Base-by-base conservation (phyloP, 2,888 invertebrate species). In the Brassicogethes aeneus region DNA sequence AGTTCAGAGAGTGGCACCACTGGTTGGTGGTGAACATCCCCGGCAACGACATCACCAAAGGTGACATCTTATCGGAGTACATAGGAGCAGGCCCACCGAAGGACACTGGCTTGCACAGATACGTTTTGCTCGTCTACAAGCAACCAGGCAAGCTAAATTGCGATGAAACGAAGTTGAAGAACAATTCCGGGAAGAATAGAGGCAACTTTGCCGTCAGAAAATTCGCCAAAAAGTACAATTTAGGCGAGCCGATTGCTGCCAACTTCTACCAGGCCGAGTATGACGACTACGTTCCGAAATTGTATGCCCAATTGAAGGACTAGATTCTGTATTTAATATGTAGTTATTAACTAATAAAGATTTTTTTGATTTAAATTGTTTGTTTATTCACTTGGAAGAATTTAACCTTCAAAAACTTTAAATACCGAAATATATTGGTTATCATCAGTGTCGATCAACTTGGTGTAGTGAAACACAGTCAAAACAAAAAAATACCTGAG, bases 211-310 rank as follows among this genome's bases (percentile, higher is more conserved):
- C 84, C 3, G 80, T 85, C 37, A 74, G 67, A 35, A 74, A 76
- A 10, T 86, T 93, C 56, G 90, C 89, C 0, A 73, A 77, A 41
- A 91, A 91, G 57, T 84, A 93, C 64, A 75, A 79, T 1, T 69
- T 93, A n/a, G 89, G 86, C 0, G 68, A 78, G 32, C 91, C 92
- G 0, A 70, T 91, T n/a, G 89, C 89, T 39, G 92, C 88, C 5
- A 93, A 91, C 63, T 83, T 91, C 62, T 94, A 81, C 62, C 82
- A 84, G 60, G 90, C 92, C 0, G 79, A 88, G 62, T 92, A 76
- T 66, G 92, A 94, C 60, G 85, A 86, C 54, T 92, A 90, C 57
- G 92, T 92, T 0, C 91, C 91, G 0, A 53, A 38, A 40, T 15
- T 55, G 13, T 48, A 40, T 42, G 48, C 47, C 47, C 51, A 49